phyloP scores from a whole-genome alignment of 2,797 vertebrate species.

The Trichosurus vulpecula region DNA sequence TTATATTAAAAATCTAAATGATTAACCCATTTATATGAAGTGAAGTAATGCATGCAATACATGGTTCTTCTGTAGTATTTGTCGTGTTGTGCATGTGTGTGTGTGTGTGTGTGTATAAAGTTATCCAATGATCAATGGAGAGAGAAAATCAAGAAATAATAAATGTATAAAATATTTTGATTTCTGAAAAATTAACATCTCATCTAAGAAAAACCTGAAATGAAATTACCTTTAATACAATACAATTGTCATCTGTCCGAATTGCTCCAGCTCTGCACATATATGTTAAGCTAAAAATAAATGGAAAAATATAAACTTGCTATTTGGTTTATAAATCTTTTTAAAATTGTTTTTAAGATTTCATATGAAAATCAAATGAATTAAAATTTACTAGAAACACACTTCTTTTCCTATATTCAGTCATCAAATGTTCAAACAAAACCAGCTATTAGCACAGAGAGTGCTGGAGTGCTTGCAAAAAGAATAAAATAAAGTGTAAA shows the following conservation, averaged over 20 bases:
- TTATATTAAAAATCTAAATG: constrained; percentile 39
- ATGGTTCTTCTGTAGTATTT: constrained; percentile 33
- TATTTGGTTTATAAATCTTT: not conserved
- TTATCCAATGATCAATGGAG: constrained; percentile 24
- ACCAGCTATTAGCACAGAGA: constrained; percentile 25
- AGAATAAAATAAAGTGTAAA: not conserved
- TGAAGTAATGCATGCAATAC: not conserved
- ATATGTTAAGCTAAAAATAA: constrained; percentile 93
- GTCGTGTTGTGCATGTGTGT: too few species aligned
- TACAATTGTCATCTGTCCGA: constrained; percentile 93
- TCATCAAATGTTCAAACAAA: constrained; percentile 44
- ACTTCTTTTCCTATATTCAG: constrained; percentile 18
- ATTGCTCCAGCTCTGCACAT: constrained; percentile 99
- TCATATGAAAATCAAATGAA: not conserved
- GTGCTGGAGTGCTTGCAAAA: not conserved
- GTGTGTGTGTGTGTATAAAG: too few species aligned
- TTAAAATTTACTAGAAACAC: constrained; percentile 21
- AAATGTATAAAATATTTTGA: constrained; percentile 29
- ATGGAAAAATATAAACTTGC: constrained; percentile 41
- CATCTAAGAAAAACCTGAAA: constrained; percentile 25
- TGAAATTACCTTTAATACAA: constrained; percentile 93
- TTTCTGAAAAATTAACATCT: constrained; percentile 13
- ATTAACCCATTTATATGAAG: constrained; percentile 43
- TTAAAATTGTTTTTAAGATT: constrained; percentile 56
- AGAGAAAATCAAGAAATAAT: constrained; percentile 31